phyloP scores from a whole-genome alignment of 2,888 invertebrate genomes.

The Xylocampa areola region DNA sequence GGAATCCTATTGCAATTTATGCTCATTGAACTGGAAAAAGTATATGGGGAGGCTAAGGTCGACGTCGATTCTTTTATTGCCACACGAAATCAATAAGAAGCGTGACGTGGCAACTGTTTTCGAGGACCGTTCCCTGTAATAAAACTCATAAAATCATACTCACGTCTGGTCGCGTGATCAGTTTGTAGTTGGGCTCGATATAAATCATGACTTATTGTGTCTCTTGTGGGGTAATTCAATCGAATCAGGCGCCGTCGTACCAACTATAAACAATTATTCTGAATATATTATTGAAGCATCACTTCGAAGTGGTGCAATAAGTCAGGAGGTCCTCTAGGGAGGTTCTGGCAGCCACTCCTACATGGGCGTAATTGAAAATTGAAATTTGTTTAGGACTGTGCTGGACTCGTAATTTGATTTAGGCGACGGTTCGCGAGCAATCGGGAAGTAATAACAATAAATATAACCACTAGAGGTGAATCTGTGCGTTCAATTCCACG shows the following conservation, averaged over 20 bases:
- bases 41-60: conserved; percentile 85
- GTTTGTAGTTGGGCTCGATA: conserved; percentile 48
- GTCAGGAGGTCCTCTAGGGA: conserved; percentile 82
- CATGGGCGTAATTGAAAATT: conserved; percentile 87
- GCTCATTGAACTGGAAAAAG: conserved; percentile 87
- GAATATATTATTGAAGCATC: conserved; percentile 84
- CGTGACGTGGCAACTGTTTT: conserved; percentile 77
- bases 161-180: conserved; percentile 58
- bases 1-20: conserved; percentile 89
- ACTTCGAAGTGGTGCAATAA: conserved; percentile 79
- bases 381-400: conserved; percentile 88
- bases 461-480: conserved; percentile 78
- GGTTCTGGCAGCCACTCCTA: conserved; percentile 73
- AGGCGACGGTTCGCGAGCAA: conserved; percentile 77
- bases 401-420: conserved; percentile 85
- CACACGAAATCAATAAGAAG: conserved; percentile 83
- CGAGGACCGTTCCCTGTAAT: conserved; percentile 63
- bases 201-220: conserved; percentile 69
- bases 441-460: conserved; percentile 83
- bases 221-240: conserved; percentile 76
- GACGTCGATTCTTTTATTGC: conserved; percentile 86
- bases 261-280: conserved; percentile 80
- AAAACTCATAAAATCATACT: conserved; percentile 70
- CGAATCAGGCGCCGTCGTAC: conserved; percentile 62
- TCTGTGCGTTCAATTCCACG: conserved; percentile 68